Evolutionary conservation across 2,797 vertebrate species (phyloP).

Genomic region (Ciconia nigra): DNA sequence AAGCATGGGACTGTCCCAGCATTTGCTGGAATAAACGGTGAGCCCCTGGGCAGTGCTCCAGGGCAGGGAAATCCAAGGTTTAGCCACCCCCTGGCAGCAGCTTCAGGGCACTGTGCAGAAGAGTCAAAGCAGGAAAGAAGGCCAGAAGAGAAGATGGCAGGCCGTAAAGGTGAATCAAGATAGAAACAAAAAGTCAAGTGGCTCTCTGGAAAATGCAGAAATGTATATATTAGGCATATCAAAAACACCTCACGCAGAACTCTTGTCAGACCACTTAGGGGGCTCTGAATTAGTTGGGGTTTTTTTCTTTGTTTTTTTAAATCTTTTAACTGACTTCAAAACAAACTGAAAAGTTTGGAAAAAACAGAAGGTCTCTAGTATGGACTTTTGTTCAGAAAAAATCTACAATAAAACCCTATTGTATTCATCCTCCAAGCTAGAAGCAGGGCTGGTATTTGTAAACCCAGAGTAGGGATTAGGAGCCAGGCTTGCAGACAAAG

Average conservation of each 20-base stretch:
- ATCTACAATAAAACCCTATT: not conserved
- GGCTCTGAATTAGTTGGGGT: not conserved
- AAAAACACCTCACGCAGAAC: not conserved
- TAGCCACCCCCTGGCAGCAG: not conserved
- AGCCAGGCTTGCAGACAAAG: constrained; percentile 18
- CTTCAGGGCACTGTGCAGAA: not conserved
- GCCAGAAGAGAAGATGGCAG: not conserved
- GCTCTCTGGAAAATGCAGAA: not conserved
- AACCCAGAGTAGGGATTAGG: not conserved
- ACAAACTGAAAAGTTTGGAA: not conserved
- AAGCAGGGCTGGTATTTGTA: not conserved
- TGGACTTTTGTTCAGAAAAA: not conserved
- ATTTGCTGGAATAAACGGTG: not conserved
- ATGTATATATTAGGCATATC: not conserved
- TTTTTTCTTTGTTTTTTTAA: not conserved
- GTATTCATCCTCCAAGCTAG: not conserved
- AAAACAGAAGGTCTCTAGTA: not conserved
- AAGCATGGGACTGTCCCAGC: not conserved
- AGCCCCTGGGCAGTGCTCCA: not conserved
- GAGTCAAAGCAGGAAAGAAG: not conserved
- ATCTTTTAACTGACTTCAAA: not conserved
- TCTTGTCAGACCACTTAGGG: not conserved
- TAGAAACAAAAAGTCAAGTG: not conserved
- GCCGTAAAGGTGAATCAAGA: not conserved
- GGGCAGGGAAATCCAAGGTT: not conserved